A percentile compares a stretch with the other conserved stretches of the same genome.
Conservation (phyloP, 1,140 invertebrate species). For the Papilio glaucus region DNA sequence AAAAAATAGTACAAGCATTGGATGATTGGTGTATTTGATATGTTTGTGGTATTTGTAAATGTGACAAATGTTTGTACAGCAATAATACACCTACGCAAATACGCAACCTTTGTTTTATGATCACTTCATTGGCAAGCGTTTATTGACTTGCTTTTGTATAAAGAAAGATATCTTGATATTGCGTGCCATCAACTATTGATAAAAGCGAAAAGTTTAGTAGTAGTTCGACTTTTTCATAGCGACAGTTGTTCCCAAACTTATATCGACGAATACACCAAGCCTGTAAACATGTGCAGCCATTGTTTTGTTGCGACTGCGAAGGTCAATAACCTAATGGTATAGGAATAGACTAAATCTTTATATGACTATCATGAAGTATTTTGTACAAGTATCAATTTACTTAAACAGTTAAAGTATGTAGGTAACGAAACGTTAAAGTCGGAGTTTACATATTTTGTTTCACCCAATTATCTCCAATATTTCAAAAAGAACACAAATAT, state of each 20-base stretch:
- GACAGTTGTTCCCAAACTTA: neutral
- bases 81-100: too few species aligned
- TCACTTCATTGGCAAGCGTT: neutral
- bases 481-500: too few species aligned
- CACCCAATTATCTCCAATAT: too few species aligned
- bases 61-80: too few species aligned
- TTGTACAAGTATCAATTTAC: neutral
- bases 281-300: neutral
- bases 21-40: too few species aligned
- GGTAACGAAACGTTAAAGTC: neutral
- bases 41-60: too few species aligned
- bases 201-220: slow-evolving; percentile 6
- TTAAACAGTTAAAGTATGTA: neutral
- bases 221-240: neutral
- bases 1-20: too few species aligned
- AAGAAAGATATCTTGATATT: neutral
- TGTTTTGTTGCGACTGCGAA: neutral
- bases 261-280: neutral
- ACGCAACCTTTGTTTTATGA: too few species aligned
- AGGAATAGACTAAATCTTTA: neutral
- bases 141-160: neutral
- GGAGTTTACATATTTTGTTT: neutral
- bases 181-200: neutral
- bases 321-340: slow-evolving; percentile 11
- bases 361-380: neutral